Evolutionary conservation across 2,113 vertebrate species (phyloP), one percentile per base, ranked within the genome.

Genomic region (Myxocyprinus asiaticus): DNA sequence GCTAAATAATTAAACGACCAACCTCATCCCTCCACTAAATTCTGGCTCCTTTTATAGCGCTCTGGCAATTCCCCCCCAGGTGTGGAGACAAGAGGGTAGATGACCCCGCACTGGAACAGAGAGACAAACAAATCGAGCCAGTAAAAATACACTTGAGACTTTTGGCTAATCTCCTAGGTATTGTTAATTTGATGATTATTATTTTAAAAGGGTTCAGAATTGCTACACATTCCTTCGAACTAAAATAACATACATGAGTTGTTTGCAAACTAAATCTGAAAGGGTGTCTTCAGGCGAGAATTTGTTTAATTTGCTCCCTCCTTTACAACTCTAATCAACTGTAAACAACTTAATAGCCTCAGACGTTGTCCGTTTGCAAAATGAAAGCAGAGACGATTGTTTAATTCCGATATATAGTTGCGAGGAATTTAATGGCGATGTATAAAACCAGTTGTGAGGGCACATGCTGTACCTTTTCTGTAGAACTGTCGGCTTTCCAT

Each of bases 391-490:
- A 2, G 22, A 33, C 22, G 22, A 33, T 33, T 33, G 22, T 33
- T 33, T 33, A 33, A 33, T 33, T 33, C 1, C 22, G 22, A 33
- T 33, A 33, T 33, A 33, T 33, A 33, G 22, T 33, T 33, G n/a
- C n/a, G 22, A 33, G 22, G 3, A 33, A 33, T 33, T 33, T 33
- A 33, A 33, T 3, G 22, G 22, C 22, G 22, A 33, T 33, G 22
- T 33, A 33, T 33, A 33, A 33, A 33, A 33, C 22, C 22, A 33
- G 22, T 33, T 33, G 78, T 80, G 79, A 82, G 87, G 88, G 86
- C 90, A 88, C 80, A 84, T 86, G 86, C 84, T 73, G 81, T 77
- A 81, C 75, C 59, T 86, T 88, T 88, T 84, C 72, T 62, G 87
- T 82, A 84, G 63, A 11, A 33, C 62, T 69, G 59, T 42, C 66